A percentile compares a stretch with the other conserved stretches of the same genome.
phyloP scores from a whole-genome alignment of 2,113 vertebrate genomes.

The Hiodon tergisus region DNA sequence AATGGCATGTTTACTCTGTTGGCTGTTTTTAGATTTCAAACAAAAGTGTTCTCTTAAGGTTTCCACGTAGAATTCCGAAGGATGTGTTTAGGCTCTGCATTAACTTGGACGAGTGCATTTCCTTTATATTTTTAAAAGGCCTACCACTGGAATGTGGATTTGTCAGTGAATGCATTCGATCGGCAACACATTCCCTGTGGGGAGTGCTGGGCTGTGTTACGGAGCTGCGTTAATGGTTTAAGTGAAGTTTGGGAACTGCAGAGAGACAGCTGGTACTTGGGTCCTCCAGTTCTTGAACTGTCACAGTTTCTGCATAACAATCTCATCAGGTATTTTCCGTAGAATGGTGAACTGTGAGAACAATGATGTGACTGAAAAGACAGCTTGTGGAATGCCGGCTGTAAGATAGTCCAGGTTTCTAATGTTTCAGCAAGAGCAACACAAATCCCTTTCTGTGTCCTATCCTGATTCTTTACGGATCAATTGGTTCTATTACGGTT shows the following conservation, averaged over 20 bases:
- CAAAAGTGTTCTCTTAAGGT: too few relatives aligned
- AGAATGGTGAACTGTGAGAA: conserved; percentile 28
- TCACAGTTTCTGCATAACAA: conserved; percentile 26
- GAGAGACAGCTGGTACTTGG: neutral
- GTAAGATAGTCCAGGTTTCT: conserved; percentile 43
- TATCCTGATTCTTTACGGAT: conserved; percentile 78
- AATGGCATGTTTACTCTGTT: too few relatives aligned
- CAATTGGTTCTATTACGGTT: conserved; percentile 74
- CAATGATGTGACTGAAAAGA: conserved; percentile 40
- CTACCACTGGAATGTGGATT: too few relatives aligned
- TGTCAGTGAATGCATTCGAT: neutral
- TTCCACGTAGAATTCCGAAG: too few relatives aligned
- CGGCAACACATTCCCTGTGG: neutral
- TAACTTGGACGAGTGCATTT: too few relatives aligned
- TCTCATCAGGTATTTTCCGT: conserved; percentile 22
- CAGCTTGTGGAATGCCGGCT: conserved; percentile 43
- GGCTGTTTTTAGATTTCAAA: too few relatives aligned
- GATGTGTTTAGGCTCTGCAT: too few relatives aligned
- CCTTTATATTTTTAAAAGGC: too few relatives aligned
- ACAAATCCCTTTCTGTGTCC: conserved; percentile 61
- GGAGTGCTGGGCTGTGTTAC: neutral
- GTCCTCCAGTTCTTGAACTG: conserved; percentile 9
- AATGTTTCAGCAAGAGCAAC: conserved; percentile 53
- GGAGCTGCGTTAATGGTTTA: neutral
- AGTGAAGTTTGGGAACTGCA: neutral